phyloP scores from a whole-genome alignment of 2,888 invertebrate genomes.

The Xestia rhomboidea region DNA sequence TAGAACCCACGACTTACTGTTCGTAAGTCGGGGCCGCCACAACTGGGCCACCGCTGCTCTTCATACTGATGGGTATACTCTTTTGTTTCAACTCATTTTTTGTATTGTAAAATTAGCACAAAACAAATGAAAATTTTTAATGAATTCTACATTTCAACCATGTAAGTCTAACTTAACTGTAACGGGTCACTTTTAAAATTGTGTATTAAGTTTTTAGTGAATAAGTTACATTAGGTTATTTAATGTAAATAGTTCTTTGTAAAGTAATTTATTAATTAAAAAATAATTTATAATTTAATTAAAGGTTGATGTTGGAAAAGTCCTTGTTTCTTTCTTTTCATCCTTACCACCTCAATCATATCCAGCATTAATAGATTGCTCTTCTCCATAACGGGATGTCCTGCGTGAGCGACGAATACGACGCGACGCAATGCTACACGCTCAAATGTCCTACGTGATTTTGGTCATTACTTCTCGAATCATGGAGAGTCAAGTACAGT shows the following conservation, averaged over 20 bases:
- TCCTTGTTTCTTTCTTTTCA: conserved; percentile 60
- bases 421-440: too few relatives aligned
- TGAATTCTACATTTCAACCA: conserved; percentile 44
- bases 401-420: too few relatives aligned
- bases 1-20: too few relatives aligned
- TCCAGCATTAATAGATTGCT: background rate
- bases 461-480: too few relatives aligned
- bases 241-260: conserved; percentile 73
- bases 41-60: too few relatives aligned
- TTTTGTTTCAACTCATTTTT: background rate
- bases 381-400: background rate
- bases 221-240: conserved; percentile 56
- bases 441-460: too few relatives aligned
- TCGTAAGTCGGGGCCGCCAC: too few relatives aligned
- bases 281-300: conserved; percentile 77
- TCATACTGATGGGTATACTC: background rate
- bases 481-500: too few relatives aligned
- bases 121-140: conserved; percentile 17
- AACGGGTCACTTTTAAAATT: conserved; percentile 39
- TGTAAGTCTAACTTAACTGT: conserved; percentile 18
- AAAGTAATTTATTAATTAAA: conserved; percentile 76
- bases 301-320: conserved; percentile 83
- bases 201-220: conserved; percentile 41
- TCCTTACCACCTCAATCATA: too few relatives aligned
- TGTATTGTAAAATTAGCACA: conserved; percentile 44